phyloP scores from a whole-genome alignment of 2,797 vertebrate species.

The Dermochelys coriacea region DNA sequence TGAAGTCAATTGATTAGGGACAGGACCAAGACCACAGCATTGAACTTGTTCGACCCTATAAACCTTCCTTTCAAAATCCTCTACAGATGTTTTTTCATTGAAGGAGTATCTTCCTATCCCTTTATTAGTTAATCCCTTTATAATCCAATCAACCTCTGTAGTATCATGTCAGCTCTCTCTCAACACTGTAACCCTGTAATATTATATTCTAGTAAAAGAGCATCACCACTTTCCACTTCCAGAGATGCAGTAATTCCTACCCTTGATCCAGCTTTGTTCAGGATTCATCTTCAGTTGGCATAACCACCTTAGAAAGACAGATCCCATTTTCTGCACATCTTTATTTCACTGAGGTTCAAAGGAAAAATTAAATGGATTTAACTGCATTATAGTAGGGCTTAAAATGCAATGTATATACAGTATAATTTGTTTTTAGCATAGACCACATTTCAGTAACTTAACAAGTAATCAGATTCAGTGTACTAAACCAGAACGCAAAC shows the following conservation, averaged over 20 bases:
- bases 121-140: slow-evolving; percentile 77
- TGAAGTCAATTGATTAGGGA: neutral
- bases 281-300: neutral
- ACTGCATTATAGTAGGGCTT: neutral
- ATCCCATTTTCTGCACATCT: neutral
- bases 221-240: neutral
- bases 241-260: neutral
- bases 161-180: slow-evolving; percentile 72
- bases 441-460: neutral
- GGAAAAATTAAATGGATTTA: neutral
- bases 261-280: slow-evolving; percentile 17
- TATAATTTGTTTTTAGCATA: neutral
- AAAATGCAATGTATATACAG: neutral
- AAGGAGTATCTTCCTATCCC: slow-evolving; percentile 72
- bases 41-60: slow-evolving; percentile 45
- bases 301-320: neutral
- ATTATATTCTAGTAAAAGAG: slow-evolving; percentile 44
- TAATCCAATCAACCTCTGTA: slow-evolving; percentile 77
- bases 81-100: slow-evolving; percentile 63
- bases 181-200: slow-evolving; percentile 53
- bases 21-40: neutral
- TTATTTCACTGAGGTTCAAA: neutral
- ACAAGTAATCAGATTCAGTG: neutral
- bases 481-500: neutral
- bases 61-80: slow-evolving; percentile 58